Evolutionary conservation across 2,888 invertebrate genomes (phyloP), one percentile per base, ranked within the genome.

Genomic region (Scaptomyza reducta): DNA sequence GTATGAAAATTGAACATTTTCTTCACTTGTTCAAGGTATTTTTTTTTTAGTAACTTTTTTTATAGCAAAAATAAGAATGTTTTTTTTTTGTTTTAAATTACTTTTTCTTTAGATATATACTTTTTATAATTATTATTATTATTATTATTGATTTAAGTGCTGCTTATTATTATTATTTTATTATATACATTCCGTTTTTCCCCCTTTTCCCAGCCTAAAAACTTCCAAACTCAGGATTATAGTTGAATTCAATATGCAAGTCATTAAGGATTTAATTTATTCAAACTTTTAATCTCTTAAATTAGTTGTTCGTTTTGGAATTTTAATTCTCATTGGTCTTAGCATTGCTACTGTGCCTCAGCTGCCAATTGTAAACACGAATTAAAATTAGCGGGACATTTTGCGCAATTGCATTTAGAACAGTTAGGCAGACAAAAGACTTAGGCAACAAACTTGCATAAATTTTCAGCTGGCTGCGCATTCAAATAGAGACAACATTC

Each of bases 351-450:
- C 54, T 50, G 58, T 67, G 55, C 60, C 38, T 40, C 57, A 46
- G 57, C 40, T 50, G 47, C 46, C 63, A 60, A 53, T 64, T 22
- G 45, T n/a, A 49, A 16, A 22, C 9, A 44, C 40, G 45, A 38
- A 14, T 7, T 11, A 29, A 63, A 66, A 77, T 74, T 76, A 76
- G 77, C 75, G 74, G 74, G 45, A 65, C 58, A 74, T 62, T 40
- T 74, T 76, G 72, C 77, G 78, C 74, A 74, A 76, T 66, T 70
- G 74, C 76, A 76, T 63, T 78, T 53, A 59, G 70, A 81, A 86
- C 81, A 77, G 81, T 86, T 86, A 77, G 60, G 27, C 57, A 66
- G 66, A 82, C 86, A 80, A 86, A 80, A 77, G 83, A 80, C 83
- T 79, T 70, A 41, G n/a, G 86, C 76, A 82, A 79, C 79, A 56